Conservation (phyloP, 2,113 vertebrate species). For the Ramphastos sulfuratus region DNA sequence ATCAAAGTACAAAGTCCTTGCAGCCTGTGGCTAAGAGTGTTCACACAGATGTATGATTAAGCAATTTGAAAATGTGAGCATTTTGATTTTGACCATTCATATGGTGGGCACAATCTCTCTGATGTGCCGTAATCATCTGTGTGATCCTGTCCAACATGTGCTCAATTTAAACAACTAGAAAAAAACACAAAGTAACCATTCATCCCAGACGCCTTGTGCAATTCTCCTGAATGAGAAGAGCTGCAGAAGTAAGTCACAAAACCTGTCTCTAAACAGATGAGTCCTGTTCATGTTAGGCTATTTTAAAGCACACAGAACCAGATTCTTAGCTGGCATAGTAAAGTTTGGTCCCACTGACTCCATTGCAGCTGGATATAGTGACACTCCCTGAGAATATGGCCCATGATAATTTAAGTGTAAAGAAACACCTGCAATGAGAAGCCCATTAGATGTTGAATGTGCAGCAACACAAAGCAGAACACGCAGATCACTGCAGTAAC, state of each 20-base stretch:
- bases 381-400: background rate
- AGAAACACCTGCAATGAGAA: background rate
- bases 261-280: background rate
- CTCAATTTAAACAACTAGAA: background rate
- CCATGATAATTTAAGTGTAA: background rate
- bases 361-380: background rate
- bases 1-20: background rate
- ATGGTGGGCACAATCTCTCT: background rate
- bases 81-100: background rate
- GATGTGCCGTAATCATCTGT: background rate
- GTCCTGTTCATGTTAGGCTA: background rate
- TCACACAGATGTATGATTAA: background rate
- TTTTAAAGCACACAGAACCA: background rate
- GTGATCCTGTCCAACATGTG: fast-evolving
- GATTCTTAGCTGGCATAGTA: background rate
- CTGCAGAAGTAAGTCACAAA: background rate
- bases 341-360: background rate
- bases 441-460: background rate
- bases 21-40: background rate
- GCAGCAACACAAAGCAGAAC: background rate
- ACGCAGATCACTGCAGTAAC: background rate
- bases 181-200: conserved; percentile 25
- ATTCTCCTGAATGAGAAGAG: background rate
- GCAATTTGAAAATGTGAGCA: background rate
- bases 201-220: background rate